These are phyloP conservation scores for Hycleus phaleratus DNA, from an alignment of 1,140 invertebrate genomes.

Conservation along the genomic window DNA sequence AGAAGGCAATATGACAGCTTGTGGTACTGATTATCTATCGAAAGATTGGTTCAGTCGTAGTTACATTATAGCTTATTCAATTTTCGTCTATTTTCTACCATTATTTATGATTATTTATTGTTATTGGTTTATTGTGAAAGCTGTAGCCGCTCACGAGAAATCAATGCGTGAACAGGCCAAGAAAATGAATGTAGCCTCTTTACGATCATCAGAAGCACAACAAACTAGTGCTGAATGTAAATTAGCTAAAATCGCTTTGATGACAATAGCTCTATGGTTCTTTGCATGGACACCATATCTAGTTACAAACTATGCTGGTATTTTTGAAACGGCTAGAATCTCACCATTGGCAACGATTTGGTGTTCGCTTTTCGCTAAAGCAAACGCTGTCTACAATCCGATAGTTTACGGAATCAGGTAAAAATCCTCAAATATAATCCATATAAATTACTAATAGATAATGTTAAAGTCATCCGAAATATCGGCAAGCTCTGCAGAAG, in stretches of 20 bases:
- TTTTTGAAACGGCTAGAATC: conserved; percentile 59
- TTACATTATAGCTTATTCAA: conserved; percentile 62
- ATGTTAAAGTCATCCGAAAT: conserved; percentile 63
- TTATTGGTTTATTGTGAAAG: conserved; percentile 72
- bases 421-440: not conserved
- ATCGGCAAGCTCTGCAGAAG: conserved; percentile 59
- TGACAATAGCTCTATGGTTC: conserved; percentile 76
- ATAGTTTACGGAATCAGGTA: conserved; percentile 77
- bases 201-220: conserved; percentile 59
- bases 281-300: conserved; percentile 81
- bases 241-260: conserved; percentile 72
- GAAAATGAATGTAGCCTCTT: conserved; percentile 77
- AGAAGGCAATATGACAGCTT: conserved; percentile 81
- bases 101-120: conserved; percentile 65
- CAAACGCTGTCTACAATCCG: conserved; percentile 72
- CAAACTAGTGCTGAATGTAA: conserved; percentile 65
- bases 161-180: conserved; percentile 75
- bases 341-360: conserved; percentile 68
- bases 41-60: conserved; percentile 56
- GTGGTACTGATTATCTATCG: conserved; percentile 74
- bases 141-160: conserved; percentile 72
- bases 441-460: not conserved
- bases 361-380: conserved; percentile 72
- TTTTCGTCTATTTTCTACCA: conserved; percentile 65
- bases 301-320: conserved; percentile 68